These are phyloP conservation scores for Sicus ferrugineus DNA, from an alignment of 2,888 invertebrate species.

Conservation along the genomic window DNA sequence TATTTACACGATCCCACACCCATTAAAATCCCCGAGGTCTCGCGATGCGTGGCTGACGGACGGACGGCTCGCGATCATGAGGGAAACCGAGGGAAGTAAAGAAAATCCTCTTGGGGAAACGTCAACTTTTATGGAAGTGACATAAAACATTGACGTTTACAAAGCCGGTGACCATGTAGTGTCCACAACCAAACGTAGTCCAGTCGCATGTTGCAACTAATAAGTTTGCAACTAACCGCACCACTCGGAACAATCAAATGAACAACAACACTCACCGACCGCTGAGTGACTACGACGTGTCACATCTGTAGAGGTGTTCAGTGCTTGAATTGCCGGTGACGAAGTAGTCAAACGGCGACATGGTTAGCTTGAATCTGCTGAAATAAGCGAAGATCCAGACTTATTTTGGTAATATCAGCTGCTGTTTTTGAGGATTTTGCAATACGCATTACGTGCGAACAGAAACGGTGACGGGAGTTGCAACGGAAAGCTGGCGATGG, in stretches of 20 bases:
- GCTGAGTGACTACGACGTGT: conserved; percentile 25
- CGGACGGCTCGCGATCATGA: too few species aligned
- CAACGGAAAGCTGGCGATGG: too few species aligned
- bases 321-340: conserved; percentile 20
- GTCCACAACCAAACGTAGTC: conserved; percentile 2
- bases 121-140: conserved; percentile 49
- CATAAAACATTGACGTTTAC: conserved; percentile 60
- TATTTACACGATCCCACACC: too few species aligned
- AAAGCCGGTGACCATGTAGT: conserved; percentile 45
- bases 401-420: conserved; percentile 8
- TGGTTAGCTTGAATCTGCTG: too few species aligned
- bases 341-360: conserved; percentile 16
- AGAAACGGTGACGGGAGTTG: too few species aligned
- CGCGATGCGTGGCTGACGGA: too few species aligned
- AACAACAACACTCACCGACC: conserved; percentile 19
- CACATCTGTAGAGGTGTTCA: conserved; percentile 23
- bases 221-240: not conserved
- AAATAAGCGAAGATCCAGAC: not conserved
- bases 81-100: too few species aligned
- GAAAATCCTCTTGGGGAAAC: too few species aligned
- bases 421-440: not conserved
- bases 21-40: too few species aligned
- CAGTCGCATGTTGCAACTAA: not conserved
- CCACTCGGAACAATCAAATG: not conserved
- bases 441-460: not conserved